Evolutionary conservation across 2,888 invertebrate genomes (phyloP), one percentile per base, ranked within the genome.

Genomic region (Acanthosoma haemorrhoidale): DNA sequence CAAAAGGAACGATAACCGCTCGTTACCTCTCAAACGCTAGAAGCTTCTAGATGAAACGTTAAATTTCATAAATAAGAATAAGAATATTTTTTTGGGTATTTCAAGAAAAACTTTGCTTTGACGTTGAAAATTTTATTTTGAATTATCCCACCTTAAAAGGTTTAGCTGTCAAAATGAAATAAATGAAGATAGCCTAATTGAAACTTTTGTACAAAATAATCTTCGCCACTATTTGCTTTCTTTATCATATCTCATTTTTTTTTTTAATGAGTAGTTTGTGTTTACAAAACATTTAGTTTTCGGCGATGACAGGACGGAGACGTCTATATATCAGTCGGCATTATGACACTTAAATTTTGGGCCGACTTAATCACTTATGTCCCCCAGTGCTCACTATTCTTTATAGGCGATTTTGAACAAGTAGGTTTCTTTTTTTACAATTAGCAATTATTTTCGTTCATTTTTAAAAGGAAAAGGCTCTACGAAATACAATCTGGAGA

Each of bases 241-340:
- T 51, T 51, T 29, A 41, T 39, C 64, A 21, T 64, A 39, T 39
- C 25, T 31, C 11, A 39, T 39, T 64, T 64, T 64, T 64, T 41
- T 41, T 39, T 64, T 64, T 15, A 41, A 41, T 1, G 41, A 36
- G 25, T 15, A 39, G 64, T 39, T 41, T 21, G 15, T 64, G 64
- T 64, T 64, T 64, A 64, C 29, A 64, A 64, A 64, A 41, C 64
- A 41, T 15, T 64, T 29, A 64, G 29, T 41, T 41, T 64, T 41
- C 25, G 29, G 39, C 39, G 15, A 64, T 64, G 63, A 13, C 25
- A 39, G 8, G 6, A 8, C 21, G 36, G 25, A 29, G 51, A 9
- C 25, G n/a, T 25, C n/a, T 51, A 25, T 11, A 4, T 25, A n/a
- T 25, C 25, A 25, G 51, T 25, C 51, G 51, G 51, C 29, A 51